Evolutionary conservation across 2,888 invertebrate species (phyloP).

Genomic region (Adela reaumurella): DNA sequence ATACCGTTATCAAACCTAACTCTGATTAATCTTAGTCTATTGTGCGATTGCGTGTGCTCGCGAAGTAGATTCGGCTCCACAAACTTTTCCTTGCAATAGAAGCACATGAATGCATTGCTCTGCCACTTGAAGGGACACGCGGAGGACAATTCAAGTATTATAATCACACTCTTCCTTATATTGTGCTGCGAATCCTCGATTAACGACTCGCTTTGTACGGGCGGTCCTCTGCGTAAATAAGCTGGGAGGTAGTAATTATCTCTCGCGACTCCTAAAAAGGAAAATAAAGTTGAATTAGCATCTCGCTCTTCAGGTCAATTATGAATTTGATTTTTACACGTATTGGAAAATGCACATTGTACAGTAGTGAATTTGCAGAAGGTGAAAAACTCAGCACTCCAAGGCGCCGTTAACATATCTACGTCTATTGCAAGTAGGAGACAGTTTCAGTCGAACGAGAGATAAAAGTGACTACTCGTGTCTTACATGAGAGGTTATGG

Average conservation of each 20-base stretch:
- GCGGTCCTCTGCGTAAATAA: background rate
- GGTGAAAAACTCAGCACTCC: no score
- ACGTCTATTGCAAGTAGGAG: no score
- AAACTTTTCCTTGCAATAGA: background rate
- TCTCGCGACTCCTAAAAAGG: background rate
- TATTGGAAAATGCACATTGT: no score
- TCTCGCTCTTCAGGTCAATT: no score
- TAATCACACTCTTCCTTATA: background rate
- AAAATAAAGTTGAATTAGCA: no score
- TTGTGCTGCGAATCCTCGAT: background rate
- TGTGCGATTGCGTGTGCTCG: conserved; percentile 16
- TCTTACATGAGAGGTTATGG: no score
- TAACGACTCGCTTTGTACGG: background rate
- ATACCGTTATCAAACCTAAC: background rate
- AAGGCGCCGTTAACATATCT: no score
- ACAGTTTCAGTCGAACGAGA: no score
- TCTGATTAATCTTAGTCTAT: background rate
- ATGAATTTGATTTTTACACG: no score
- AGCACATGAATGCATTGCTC: conserved; percentile 1
- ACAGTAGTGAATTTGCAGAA: no score
- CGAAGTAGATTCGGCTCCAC: conserved; percentile 10
- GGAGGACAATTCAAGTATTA: conserved; percentile 12
- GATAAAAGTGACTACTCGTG: no score
- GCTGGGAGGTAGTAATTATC: background rate
- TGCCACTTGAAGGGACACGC: conserved; percentile 2